phyloP scores from a whole-genome alignment of 2,113 vertebrate species.

The Pelodiscus sinensis region DNA sequence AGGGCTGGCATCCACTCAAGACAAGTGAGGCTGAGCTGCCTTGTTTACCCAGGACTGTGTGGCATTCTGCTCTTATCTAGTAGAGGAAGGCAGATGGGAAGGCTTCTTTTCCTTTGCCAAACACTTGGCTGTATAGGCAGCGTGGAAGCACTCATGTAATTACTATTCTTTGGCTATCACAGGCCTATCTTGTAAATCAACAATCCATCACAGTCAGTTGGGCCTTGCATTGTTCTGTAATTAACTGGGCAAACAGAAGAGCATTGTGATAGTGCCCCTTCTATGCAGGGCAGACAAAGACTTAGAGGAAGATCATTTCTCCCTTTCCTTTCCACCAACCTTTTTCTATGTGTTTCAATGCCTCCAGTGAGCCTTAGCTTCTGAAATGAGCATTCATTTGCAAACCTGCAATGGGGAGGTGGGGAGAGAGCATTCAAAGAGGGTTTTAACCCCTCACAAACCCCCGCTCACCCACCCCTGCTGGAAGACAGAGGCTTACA shows the following conservation, averaged over 20 bases:
- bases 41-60: slow-evolving; percentile 54
- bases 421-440: not conserved
- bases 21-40: slow-evolving; percentile 18
- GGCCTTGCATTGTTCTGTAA: slow-evolving; percentile 81
- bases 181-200: slow-evolving; percentile 82
- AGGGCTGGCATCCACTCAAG: not conserved
- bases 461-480: not conserved
- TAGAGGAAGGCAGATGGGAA: slow-evolving; percentile 66
- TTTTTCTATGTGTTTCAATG: slow-evolving; percentile 48
- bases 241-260: slow-evolving; percentile 77
- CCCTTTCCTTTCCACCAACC: slow-evolving; percentile 23
- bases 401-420: slow-evolving; percentile 9
- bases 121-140: slow-evolving; percentile 39
- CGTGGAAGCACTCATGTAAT: slow-evolving; percentile 58
- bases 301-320: slow-evolving; percentile 45
- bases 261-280: slow-evolving; percentile 57
- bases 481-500: not conserved
- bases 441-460: slow-evolving; percentile 48
- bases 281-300: slow-evolving; percentile 51
- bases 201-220: slow-evolving; percentile 84
- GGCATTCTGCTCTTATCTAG: slow-evolving; percentile 69
- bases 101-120: slow-evolving; percentile 64
- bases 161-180: slow-evolving; percentile 73
- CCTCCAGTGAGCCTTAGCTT: slow-evolving; percentile 51
- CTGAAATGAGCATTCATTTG: slow-evolving; percentile 48